Conservation (phyloP, 2,113 vertebrate species). For the Zeus faber region DNA sequence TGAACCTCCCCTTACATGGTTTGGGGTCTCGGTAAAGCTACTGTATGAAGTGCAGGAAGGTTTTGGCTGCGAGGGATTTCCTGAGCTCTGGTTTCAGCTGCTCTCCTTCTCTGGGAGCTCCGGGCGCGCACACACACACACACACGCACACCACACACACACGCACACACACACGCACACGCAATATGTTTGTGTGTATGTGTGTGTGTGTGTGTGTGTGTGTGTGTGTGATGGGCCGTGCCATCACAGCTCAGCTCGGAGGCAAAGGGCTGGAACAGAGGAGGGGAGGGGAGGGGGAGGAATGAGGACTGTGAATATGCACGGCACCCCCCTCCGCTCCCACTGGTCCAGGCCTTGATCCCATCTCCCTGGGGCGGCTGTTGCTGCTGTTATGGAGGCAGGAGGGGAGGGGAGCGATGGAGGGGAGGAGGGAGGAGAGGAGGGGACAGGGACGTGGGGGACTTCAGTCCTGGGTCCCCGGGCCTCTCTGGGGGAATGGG, state of each 20-base stretch:
- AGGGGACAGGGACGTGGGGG: not conserved
- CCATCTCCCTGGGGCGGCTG: constrained; percentile 33
- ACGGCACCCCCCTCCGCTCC: constrained; percentile 46
- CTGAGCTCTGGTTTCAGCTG: not conserved
- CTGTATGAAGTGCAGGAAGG: no score
- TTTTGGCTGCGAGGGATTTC: not conserved
- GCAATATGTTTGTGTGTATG: not conserved
- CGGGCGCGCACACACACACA: not conserved
- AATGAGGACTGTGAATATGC: constrained; percentile 49
- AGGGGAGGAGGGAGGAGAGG: no score
- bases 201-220: no score
- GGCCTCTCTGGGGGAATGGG: no score
- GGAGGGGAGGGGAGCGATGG: not conserved
- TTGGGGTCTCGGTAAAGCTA: no score
- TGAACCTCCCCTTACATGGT: not conserved
- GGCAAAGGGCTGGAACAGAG: not conserved
- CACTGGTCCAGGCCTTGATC: constrained; percentile 46
- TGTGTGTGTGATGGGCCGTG: not conserved
- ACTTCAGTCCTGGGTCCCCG: no score
- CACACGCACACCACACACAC: not conserved
- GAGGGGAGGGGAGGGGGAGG: constrained; percentile 30
- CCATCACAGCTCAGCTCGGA: no score
- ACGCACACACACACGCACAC: not conserved
- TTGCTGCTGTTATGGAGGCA: constrained; percentile 2
- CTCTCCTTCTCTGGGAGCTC: not conserved